Base-by-base conservation (phyloP, 2,888 invertebrate genomes). In the Heteropelma amictum region DNA sequence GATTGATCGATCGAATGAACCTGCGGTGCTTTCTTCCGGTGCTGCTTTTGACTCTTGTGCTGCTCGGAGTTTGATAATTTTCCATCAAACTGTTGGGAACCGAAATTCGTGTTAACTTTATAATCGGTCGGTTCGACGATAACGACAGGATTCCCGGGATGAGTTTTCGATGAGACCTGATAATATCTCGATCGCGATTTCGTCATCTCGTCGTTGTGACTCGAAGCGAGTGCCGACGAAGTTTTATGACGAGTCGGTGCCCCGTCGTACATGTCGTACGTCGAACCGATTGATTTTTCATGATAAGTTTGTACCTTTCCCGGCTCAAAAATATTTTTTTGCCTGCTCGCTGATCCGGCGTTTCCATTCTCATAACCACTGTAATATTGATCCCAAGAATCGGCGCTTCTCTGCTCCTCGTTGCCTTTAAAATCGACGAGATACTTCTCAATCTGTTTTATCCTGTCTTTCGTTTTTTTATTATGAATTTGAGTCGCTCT, bases 61-160 rank as follows among this genome's bases (percentile, higher is more conserved):
- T 78, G 67, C 40, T 79, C 79, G 1, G 42, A 2, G 7, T 17
- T 76, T 14, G 56, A 61, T 54, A 30, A 58, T 58, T n/a, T 65
- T 12, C 7, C 14, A 1, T 35, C 53, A 3, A 63, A 60, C 4
- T 81, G 72, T 7, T 77, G 81, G 3, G 23, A 67, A 10, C 56
- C 77, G 38, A 77, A 81, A n/a, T 82, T 83, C 5, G 79, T 12
- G 6, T 83, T 78, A 0, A 79, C 51, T 35, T 83, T 83, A 58
- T 85, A 84, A 42, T 76, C 78, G 28, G 54, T 82, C 1, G 85
- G 78, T 2, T 85, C 83, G 0, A 82, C 81, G 0, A 87, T 83
- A 2, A 84, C 82, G 0, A 86, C 85, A 0, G 87, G 85, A 4
- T 81, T 84, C 6, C 80, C 77, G 35, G 83, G 79, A 35, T 61